A percentile compares a stretch with the other conserved stretches of the same genome.
Evolutionary conservation across 2,888 invertebrate species (phyloP).

Genomic region (Agrochola circellaris): DNA sequence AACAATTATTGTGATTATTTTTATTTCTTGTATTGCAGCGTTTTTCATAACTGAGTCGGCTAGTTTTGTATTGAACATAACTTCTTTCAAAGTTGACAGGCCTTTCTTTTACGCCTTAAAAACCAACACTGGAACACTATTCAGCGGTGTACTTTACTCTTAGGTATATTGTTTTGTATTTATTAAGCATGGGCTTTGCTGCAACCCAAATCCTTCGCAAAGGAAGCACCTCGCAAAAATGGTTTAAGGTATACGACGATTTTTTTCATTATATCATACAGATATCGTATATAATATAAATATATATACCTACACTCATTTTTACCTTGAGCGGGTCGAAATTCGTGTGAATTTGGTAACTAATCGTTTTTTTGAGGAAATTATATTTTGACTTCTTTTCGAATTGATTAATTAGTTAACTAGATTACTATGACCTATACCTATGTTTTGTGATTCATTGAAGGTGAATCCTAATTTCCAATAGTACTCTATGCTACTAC

Average conservation of each 20-base stretch:
- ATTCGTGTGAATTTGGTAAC: background rate
- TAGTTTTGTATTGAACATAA: background rate
- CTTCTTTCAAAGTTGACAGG: slow-evolving; percentile 20
- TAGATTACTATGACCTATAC: background rate
- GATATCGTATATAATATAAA: background rate
- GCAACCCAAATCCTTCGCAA: background rate
- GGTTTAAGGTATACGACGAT: no score
- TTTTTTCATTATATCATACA: background rate
- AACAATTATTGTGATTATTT: slow-evolving; percentile 13
- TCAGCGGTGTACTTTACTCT: slow-evolving; percentile 31
- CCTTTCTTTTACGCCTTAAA: slow-evolving; percentile 32
- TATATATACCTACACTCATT: no score
- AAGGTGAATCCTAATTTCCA: background rate
- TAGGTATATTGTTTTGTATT: slow-evolving; percentile 25
- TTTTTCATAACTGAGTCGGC: background rate
- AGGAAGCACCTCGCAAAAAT: background rate
- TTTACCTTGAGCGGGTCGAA: background rate
- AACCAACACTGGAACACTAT: slow-evolving; percentile 17
- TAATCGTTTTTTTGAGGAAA: background rate
- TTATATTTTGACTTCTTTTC: background rate
- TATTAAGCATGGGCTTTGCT: slow-evolving; percentile 19
- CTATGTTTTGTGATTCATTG: background rate
- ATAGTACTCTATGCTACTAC: background rate
- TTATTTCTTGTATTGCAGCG: slow-evolving; percentile 23
- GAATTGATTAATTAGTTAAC: background rate